These are phyloP conservation scores for Centroberyx gerrardi DNA, from an alignment of 2,797 vertebrate genomes.

Conservation along the genomic window DNA sequence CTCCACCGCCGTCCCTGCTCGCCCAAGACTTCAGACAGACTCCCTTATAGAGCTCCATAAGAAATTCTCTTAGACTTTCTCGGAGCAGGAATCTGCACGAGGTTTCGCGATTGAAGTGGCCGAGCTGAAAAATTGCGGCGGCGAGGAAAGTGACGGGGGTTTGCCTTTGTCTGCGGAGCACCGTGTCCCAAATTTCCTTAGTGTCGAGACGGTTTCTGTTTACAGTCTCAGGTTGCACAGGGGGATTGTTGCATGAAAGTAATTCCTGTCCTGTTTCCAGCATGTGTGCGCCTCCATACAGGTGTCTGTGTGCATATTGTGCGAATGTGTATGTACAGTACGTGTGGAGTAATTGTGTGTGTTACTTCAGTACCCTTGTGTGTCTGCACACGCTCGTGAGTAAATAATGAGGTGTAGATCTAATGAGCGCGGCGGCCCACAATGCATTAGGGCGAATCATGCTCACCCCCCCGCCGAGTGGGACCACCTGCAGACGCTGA, in stretches of 20 bases:
- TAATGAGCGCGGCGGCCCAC: slow-evolving; percentile 77
- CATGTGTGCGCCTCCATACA: not conserved
- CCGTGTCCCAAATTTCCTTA: not conserved
- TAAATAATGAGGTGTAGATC: slow-evolving; percentile 78
- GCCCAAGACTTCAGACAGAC: slow-evolving; percentile 11
- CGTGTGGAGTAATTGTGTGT: not conserved
- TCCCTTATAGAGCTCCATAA: slow-evolving; percentile 10
- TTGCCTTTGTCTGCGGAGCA: not conserved
- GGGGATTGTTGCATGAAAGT: not conserved
- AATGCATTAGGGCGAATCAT: slow-evolving; percentile 75
- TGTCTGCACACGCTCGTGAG: slow-evolving; percentile 21
- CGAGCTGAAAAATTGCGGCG: slow-evolving; percentile 4
- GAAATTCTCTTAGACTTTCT: slow-evolving; percentile 22
- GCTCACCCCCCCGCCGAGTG: slow-evolving; percentile 44
- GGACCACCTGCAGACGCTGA: slow-evolving; percentile 72
- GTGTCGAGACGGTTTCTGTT: not conserved
- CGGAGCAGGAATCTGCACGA: not conserved
- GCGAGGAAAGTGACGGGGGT: slow-evolving; percentile 35
- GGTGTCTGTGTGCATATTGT: not conserved
- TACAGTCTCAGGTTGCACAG: not conserved
- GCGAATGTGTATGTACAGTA: not conserved
- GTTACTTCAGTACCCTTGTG: not conserved
- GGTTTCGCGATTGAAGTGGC: slow-evolving; percentile 1
- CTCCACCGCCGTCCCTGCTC: not conserved
- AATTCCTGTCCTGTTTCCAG: not conserved